Evolutionary conservation across 2,797 vertebrate species (phyloP).

Genomic region (Heterohyrax brucei): DNA sequence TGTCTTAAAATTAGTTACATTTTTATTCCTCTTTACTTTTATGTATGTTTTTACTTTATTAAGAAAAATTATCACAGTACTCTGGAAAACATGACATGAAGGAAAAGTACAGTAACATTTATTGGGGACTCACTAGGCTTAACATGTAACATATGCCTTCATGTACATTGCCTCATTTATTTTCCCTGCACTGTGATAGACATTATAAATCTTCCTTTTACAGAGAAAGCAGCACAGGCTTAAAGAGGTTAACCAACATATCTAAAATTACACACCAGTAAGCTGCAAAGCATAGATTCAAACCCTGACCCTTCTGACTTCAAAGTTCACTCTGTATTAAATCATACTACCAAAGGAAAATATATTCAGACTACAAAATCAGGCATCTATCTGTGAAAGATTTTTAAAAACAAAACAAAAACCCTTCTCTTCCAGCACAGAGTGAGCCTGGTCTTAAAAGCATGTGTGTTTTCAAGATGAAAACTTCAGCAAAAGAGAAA

Average conservation of each 20-base stretch:
- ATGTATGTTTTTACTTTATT: constrained; percentile 21
- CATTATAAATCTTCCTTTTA: constrained; percentile 41
- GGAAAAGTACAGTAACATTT: constrained; percentile 14
- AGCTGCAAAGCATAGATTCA: not conserved
- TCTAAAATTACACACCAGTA: not conserved
- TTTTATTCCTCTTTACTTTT: constrained; percentile 2
- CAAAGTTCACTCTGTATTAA: not conserved
- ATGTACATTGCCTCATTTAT: constrained; percentile 8
- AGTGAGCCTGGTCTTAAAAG: not conserved
- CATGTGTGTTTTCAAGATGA: not conserved
- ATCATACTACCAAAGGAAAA: constrained; percentile 30
- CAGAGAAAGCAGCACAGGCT: not conserved
- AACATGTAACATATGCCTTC: not conserved
- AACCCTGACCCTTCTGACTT: not conserved
- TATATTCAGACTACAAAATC: not conserved
- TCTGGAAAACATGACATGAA: not conserved
- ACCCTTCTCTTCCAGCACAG: not conserved
- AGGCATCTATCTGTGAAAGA: not conserved
- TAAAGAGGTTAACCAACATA: constrained; percentile 49
- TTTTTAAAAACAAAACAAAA: not conserved
- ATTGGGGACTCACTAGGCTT: not conserved
- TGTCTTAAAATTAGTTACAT: not conserved
- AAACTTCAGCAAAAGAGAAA: constrained; percentile 59
- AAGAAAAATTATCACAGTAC: constrained; percentile 19
- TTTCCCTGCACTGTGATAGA: not conserved